Base-by-base conservation (phyloP, 2,113 vertebrate genomes). In the Nycticryphes semicollaris region DNA sequence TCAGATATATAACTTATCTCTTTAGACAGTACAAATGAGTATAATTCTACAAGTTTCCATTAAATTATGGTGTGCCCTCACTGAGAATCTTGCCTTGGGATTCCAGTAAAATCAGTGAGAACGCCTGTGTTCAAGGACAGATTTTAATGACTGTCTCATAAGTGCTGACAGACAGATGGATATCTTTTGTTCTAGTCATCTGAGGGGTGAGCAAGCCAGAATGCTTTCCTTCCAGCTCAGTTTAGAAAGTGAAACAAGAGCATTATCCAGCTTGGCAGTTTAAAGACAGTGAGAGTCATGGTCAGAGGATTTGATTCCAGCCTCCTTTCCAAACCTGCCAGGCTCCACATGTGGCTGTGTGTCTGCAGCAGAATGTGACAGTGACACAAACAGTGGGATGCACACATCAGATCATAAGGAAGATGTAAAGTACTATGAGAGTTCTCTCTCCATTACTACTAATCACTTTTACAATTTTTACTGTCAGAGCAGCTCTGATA, bases 321-420 rank as follows among this genome's bases (percentile, higher is more conserved):
- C 8, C 22, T 77, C 14, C 8, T 30, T 91, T 86, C 37, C 48
- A 63, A 83, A 70, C 10, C 10, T 37, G 19, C 9, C 1, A 1
- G 66, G 54, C 10, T 33, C 41, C 18, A 30, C 2, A 0, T 13
- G 4, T 20, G n/a, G 17, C 6, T 66, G 1, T 1, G 0, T 74
- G 50, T 16, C 2, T 4, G 25, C 1, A 3, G 23, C 14, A n/a
- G 1, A 27, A 20, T 2, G 3, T 64, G 24, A 33, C 31, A 59
- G 28, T 20, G 45, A 50, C 43, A 27, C 1, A 1, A 17, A n/a
- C 23, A 31, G 10, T 16, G 28, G 37, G 41, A 47, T 70, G 11
- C 9, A 47, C 20, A 24, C 15, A 24, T 28, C 3, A 1, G 37
- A 77, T 59, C 54, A 30, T 27, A 11, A 19, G 86, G 62, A 45